phyloP scores from a whole-genome alignment of 2,113 vertebrate species.

The Crotalus horridus region DNA sequence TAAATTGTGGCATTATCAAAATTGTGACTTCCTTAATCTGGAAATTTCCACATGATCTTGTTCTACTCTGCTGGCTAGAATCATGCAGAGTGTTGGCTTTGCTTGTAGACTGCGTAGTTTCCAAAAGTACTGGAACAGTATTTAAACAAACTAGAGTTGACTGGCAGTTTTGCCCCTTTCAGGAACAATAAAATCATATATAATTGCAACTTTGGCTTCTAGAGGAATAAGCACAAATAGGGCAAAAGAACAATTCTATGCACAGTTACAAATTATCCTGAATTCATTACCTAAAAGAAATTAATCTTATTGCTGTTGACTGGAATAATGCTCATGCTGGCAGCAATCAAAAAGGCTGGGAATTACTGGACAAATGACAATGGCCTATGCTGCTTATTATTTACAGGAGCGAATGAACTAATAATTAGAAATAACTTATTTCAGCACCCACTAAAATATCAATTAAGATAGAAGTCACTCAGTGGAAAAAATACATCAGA shows the following conservation, averaged over 20 bases:
- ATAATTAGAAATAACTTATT: not conserved
- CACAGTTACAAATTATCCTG: not conserved
- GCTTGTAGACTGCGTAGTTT: not conserved
- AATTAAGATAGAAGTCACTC: not conserved
- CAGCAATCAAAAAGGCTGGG: not conserved
- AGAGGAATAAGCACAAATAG: not conserved
- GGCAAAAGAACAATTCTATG: not conserved
- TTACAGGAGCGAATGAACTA: not conserved
- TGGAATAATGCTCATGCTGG: not conserved
- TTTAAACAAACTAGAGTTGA: not conserved
- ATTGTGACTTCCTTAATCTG: not conserved
- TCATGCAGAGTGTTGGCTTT: not conserved
- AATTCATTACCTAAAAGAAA: not conserved
- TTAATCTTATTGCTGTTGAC: not conserved
- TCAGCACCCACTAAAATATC: not conserved
- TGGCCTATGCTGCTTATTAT: not conserved
- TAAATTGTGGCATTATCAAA: not conserved
- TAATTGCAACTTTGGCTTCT: not conserved
- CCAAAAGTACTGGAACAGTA: not conserved
- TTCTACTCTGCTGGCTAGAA: not conserved
- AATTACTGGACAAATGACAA: not conserved
- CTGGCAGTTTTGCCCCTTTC: not conserved
- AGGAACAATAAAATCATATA: not conserved
- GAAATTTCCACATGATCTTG: not conserved
- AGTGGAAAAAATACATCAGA: not conserved